Evolutionary conservation across 2,113 vertebrate species (phyloP).

Genomic region (Natator depressus): DNA sequence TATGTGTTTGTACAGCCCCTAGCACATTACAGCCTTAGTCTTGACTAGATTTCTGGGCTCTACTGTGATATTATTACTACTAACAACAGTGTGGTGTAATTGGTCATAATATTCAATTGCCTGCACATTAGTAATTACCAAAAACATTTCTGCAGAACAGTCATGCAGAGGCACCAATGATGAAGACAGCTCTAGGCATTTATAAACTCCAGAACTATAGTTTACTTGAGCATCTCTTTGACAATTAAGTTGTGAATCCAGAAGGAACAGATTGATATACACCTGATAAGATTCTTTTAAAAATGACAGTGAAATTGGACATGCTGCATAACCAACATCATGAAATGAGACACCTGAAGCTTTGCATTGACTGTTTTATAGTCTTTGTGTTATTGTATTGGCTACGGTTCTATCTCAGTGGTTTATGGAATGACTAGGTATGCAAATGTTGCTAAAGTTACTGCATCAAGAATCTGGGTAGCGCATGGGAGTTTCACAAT

Average conservation of each 20-base stretch:
- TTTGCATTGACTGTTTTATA: background rate
- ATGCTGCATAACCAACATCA: background rate
- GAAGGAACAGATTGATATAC: background rate
- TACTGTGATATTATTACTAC: background rate
- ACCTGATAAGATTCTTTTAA: background rate
- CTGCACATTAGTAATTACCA: background rate
- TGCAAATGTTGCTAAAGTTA: background rate
- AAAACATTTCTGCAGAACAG: background rate
- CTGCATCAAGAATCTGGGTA: background rate
- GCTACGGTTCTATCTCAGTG: background rate
- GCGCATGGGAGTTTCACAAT: rapidly evolving
- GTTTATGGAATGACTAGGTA: background rate
- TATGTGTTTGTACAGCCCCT: background rate
- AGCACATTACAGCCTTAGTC: background rate
- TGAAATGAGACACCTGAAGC: background rate
- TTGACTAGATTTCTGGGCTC: background rate
- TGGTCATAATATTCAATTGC: background rate
- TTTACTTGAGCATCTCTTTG: background rate
- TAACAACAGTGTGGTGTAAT: background rate
- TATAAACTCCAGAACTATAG: background rate
- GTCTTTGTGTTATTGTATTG: background rate
- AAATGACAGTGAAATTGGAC: background rate
- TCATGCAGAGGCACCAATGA: background rate
- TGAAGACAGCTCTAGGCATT: background rate
- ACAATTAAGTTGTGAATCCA: background rate